Evolutionary conservation across 1,140 invertebrate genomes (phyloP).

Genomic region (Probaryconus sp.): DNA sequence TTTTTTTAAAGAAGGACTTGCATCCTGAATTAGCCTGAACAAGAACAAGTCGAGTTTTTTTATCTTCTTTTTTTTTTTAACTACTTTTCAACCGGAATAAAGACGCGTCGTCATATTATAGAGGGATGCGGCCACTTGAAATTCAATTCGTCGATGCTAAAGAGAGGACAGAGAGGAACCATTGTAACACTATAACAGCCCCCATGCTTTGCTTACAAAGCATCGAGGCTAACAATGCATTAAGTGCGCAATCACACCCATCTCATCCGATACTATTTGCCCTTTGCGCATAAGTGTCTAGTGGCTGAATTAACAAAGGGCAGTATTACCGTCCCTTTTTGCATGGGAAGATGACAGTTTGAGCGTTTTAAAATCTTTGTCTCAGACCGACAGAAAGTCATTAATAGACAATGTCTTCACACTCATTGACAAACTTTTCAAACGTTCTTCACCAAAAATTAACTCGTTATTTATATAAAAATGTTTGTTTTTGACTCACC

Average conservation of each 20-base stretch:
- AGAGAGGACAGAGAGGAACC: constrained; percentile 62
- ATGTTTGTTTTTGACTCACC: too few species aligned
- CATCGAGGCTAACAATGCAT: constrained; percentile 77
- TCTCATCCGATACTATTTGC: constrained; percentile 80
- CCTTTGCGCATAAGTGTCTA: constrained; percentile 74
- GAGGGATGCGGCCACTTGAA: constrained; percentile 79
- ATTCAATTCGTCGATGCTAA: constrained; percentile 77
- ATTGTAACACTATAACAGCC: constrained; percentile 77
- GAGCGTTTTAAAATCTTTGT: constrained; percentile 29
- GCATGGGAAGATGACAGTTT: constrained; percentile 24
- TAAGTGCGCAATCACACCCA: constrained; percentile 79
- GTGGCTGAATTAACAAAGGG: constrained; percentile 72
- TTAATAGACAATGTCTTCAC: too few species aligned
- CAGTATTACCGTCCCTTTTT: constrained; percentile 53
- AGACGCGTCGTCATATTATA: constrained; percentile 71
- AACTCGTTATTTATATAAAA: too few species aligned
- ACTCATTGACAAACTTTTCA: too few species aligned
- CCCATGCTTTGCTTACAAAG: constrained; percentile 78
- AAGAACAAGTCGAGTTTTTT: constrained; percentile 45
- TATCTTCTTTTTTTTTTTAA: constrained; percentile 14
- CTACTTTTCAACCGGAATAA: constrained; percentile 66
- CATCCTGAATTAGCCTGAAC: constrained; percentile 48
- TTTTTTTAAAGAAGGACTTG: constrained; percentile 37
- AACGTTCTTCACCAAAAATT: too few species aligned
- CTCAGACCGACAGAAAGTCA: constrained; percentile 22